Evolutionary conservation across 2,113 vertebrate species (phyloP), one percentile per base, ranked within the genome.

Genomic region (Lophotis ruficrista): DNA sequence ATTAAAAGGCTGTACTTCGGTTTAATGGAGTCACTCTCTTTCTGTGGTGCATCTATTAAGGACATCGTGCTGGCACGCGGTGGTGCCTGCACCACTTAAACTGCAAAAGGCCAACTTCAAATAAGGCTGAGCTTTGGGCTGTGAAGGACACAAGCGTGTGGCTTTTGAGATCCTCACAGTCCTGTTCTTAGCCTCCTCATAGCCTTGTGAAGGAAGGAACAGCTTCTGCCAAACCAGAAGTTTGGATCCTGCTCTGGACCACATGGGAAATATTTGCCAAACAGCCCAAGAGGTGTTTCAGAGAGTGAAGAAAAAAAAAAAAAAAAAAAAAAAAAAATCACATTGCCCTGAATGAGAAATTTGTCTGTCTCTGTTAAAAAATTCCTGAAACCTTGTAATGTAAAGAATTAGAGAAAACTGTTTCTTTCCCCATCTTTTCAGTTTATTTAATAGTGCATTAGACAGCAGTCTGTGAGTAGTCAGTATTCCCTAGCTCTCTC

Each of bases 21-120:
- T 96, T 97, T 95, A 93, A 94, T 95, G 94, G 96, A 97, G 94
- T 96, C 94, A 47, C 82, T 96, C 87, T 93, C 93, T 76, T 53
- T 83, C 87, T 38, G 81, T 7, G 33, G 72, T 24, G 14, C 80
- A 94, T 72, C 94, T 95, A 96, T 96, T 94, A 93, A 95, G 88
- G 91, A 65, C 69, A 25, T 62, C 7, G 45, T 58, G 82, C 84
- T 91, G 95, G 93, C 80, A 84, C 4, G 0, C 17, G 1, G 77
- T 0, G 0, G 12, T 38, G 79, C 38, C 90, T 79, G 76, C 22
- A 16, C 77, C 89, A 33, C 92, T 96, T 33, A 23, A 79, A 13
- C 94, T 93, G 95, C 76, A 71, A 81, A 92, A 88, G 85, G 61
- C n/a, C 71, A 71, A 56, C 87, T 93, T 75, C 94, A 89, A 65